phyloP scores from a whole-genome alignment of 2,113 vertebrate species.

The Calyptomena viridis region DNA sequence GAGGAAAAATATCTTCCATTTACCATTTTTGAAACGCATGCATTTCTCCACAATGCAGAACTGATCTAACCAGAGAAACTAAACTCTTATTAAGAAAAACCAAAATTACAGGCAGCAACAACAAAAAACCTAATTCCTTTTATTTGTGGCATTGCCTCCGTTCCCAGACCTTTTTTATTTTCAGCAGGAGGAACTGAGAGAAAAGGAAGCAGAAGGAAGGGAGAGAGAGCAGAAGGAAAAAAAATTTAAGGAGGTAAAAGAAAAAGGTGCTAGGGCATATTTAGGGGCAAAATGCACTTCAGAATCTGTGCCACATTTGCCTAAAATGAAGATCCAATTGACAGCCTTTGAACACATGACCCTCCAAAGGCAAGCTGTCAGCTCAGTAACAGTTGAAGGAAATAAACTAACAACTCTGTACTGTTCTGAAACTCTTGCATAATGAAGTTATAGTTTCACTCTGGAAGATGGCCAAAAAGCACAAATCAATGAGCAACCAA shows the following conservation, averaged over 20 bases:
- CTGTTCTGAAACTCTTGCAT: conserved; percentile 14
- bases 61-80: not conserved
- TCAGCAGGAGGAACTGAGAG: not conserved
- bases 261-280: not conserved
- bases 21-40: not conserved
- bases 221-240: not conserved
- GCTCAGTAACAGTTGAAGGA: not conserved
- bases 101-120: conserved; percentile 31
- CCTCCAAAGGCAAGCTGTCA: conserved; percentile 38
- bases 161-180: not conserved
- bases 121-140: not conserved
- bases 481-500: conserved; percentile 49
- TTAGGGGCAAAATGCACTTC: not conserved
- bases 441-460: conserved; percentile 27
- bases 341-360: conserved; percentile 13
- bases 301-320: not conserved
- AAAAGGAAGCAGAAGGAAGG: not conserved
- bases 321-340: not conserved
- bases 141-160: conserved; percentile 2
- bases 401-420: conserved; percentile 28
- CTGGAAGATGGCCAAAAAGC: conserved; percentile 29
- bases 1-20: not conserved
- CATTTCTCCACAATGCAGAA: not conserved
- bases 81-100: conserved; percentile 10
- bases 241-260: not conserved